Percentiles rank a stretch among this genome's conserved stretches.
Conservation (phyloP, 2,888 invertebrate species). For the Scaeva pyrastri region DNA sequence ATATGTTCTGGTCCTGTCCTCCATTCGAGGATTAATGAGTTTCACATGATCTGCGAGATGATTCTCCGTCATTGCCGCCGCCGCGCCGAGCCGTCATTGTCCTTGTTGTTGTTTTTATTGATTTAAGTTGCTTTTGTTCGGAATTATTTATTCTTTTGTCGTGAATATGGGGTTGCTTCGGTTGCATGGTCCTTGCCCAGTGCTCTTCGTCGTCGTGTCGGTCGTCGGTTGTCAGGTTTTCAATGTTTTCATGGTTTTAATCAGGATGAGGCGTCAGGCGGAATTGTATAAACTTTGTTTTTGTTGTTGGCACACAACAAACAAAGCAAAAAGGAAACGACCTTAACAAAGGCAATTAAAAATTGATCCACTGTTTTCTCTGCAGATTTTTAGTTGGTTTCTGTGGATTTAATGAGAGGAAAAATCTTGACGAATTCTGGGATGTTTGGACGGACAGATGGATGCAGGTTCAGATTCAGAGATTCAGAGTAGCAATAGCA, state of each 20-base stretch:
- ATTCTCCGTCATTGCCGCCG: slow-evolving; percentile 13
- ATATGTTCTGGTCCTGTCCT: slow-evolving; percentile 60
- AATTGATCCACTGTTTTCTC: slow-evolving; percentile 62
- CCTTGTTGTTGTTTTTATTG: slow-evolving; percentile 61
- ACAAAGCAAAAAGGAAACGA: slow-evolving; percentile 56
- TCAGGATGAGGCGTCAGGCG: slow-evolving; percentile 63
- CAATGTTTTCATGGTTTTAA: slow-evolving; percentile 5
- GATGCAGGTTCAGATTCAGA: too few species aligned
- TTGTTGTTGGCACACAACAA: slow-evolving; percentile 63
- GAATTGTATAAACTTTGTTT: slow-evolving; percentile 60
- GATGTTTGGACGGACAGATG: slow-evolving; percentile 45
- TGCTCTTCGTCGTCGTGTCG: neutral
- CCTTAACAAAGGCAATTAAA: slow-evolving; percentile 76
- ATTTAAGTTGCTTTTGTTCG: slow-evolving; percentile 65
- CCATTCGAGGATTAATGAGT: slow-evolving; percentile 72
- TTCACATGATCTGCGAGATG: slow-evolving; percentile 67
- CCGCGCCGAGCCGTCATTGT: neutral
- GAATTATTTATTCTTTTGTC: slow-evolving; percentile 43
- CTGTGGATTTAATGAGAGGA: slow-evolving; percentile 70
- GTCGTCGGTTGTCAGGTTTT: too few species aligned
- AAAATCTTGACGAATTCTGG: slow-evolving; percentile 51
- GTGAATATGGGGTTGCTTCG: slow-evolving; percentile 21
- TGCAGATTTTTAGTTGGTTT: slow-evolving; percentile 18
- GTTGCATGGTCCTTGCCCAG: slow-evolving; percentile 38
- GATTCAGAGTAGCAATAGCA: too few species aligned